phyloP scores from a whole-genome alignment of 2,113 vertebrate species.

The Colius striatus region DNA sequence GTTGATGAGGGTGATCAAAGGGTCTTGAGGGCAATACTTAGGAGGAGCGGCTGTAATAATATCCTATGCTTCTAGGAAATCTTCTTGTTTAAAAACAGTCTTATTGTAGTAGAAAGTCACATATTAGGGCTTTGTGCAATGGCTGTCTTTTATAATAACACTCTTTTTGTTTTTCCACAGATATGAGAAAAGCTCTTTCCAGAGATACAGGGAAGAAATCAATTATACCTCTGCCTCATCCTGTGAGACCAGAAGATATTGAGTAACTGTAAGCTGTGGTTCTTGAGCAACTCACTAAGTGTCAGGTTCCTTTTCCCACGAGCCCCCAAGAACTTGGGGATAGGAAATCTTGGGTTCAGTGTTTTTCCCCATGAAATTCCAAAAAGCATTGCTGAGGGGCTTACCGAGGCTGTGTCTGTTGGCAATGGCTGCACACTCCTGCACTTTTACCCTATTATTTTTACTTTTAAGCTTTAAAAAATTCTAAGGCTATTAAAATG shows the following conservation, averaged over 20 bases:
- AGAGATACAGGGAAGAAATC: slow-evolving; percentile 96
- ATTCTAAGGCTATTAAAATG: not conserved
- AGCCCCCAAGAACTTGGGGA: rapidly evolving
- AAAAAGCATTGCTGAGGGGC: not conserved
- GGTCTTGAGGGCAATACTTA: not conserved
- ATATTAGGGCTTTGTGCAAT: not conserved
- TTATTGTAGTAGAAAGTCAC: not conserved
- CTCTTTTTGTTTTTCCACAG: slow-evolving; percentile 69
- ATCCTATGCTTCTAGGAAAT: not conserved
- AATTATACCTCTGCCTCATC: slow-evolving; percentile 92
- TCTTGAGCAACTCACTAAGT: slow-evolving; percentile 62
- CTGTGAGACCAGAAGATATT: slow-evolving; percentile 95
- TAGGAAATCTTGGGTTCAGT: not conserved
- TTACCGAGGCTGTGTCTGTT: not conserved
- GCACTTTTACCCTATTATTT: not conserved
- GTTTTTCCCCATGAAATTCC: not conserved
- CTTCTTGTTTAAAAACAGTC: not conserved
- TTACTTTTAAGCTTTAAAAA: not conserved
- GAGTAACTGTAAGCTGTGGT: slow-evolving; percentile 85
- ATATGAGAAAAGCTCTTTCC: slow-evolving; percentile 96
- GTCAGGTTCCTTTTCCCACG: not conserved
- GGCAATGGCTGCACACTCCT: not conserved
- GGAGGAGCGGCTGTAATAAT: not conserved
- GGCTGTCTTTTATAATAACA: not conserved
- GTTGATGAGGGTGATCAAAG: not conserved